Base-by-base conservation (phyloP, 23 tunicate species). In the Styela plicata region DNA sequence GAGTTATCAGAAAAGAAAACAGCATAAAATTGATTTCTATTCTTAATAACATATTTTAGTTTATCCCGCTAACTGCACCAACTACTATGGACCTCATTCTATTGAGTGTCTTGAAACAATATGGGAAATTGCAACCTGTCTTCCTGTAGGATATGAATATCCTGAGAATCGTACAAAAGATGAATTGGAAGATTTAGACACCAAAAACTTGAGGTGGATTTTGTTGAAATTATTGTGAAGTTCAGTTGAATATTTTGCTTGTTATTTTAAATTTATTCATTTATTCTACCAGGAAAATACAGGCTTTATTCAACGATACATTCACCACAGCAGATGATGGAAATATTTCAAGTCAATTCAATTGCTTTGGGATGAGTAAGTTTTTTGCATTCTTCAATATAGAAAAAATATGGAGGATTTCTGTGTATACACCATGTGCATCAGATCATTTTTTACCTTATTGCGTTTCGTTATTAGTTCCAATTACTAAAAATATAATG, bases 1-100 rank as follows among this genome's bases (percentile, higher is more conserved):
- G n/a, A n/a, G n/a, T n/a, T n/a, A n/a, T n/a, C n/a, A n/a, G n/a
- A n/a, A n/a, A n/a, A n/a, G n/a, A n/a, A n/a, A n/a, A n/a, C n/a
- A n/a, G n/a, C 64, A 19, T 61, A 19, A 61, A 19, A 19, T 21
- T 61, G 21, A 61, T 61, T 61, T 19, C 21, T 61, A 19, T 61
- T 61, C 21, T 61, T 61, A 19, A 61, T 25, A 25, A 66, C 7
- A 66, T 25, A 5, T 66, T 32, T 24, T 5, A 71, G 84, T 31
- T 7, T 34, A 80, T 13, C 84, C 69, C 3, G 57, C 33, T 1
- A 64, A 64, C 20, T 80, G 84, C 44, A 30, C 77, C 13, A 22
- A 33, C 16, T 71, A 71, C 29, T 63, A 66, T 71, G 77, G 77
- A 30, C 77, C 77, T 19, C 77, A 71, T 29, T 34, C 77, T 3